Evolutionary conservation across 2,797 vertebrate species (phyloP).

Genomic region (Typhlichthys eigenmanni): DNA sequence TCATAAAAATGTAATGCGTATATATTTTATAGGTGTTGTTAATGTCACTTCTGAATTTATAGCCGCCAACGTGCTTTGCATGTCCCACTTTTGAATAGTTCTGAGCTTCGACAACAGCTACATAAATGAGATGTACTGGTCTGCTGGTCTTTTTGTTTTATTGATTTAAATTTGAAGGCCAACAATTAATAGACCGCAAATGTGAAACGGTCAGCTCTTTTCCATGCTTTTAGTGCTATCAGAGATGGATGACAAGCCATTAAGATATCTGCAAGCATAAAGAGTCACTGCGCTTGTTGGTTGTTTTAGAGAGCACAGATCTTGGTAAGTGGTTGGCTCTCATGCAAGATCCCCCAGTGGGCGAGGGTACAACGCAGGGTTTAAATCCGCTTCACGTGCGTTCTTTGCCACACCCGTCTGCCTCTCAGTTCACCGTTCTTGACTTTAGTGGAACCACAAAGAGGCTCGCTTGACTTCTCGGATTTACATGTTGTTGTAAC

Average conservation of each 20-base stretch:
- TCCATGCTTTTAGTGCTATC: slow-evolving; percentile 10
- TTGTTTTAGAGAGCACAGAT: slow-evolving; percentile 18
- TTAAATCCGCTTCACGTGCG: slow-evolving; percentile 1
- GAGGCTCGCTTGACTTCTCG: neutral
- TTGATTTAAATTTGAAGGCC: slow-evolving; percentile 15
- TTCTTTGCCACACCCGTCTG: neutral
- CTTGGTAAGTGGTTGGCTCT: slow-evolving; percentile 17
- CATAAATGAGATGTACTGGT: neutral
- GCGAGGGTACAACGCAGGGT: slow-evolving; percentile 5
- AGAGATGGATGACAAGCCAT: slow-evolving; percentile 8
- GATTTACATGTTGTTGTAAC: slow-evolving; percentile 3
- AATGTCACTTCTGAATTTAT: too few relatives aligned
- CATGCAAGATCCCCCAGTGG: slow-evolving; percentile 5
- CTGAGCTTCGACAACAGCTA: neutral
- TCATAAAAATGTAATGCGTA: neutral
- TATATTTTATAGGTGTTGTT: too few relatives aligned
- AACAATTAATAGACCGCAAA: slow-evolving; percentile 10
- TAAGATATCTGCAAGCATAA: neutral
- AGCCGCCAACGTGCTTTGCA: too few relatives aligned
- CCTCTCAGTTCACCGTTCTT: neutral
- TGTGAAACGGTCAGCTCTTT: slow-evolving; percentile 8
- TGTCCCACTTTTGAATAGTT: neutral
- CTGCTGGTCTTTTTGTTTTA: slow-evolving; percentile 1
- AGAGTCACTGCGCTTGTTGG: neutral
- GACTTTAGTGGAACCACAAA: neutral